These are phyloP conservation scores for Idaea dimidiata DNA, from an alignment of 2,888 invertebrate genomes.

Conservation along the genomic window DNA sequence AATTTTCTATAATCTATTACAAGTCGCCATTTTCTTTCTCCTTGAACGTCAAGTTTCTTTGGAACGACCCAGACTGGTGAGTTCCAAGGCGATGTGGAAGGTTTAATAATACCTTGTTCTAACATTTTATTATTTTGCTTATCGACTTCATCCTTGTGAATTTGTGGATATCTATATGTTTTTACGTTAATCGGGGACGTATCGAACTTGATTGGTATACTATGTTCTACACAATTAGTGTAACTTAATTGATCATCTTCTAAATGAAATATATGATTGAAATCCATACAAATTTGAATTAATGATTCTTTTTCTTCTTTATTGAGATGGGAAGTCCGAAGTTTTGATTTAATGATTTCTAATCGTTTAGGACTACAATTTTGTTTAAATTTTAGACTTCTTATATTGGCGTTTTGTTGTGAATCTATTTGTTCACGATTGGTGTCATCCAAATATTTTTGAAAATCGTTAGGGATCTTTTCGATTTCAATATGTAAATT, in stretches of 20 bases:
- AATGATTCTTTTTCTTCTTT: slow-evolving; percentile 35
- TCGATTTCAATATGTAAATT: too few species aligned
- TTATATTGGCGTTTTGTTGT: too few species aligned
- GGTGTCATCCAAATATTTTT: too few species aligned
- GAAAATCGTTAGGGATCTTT: too few species aligned
- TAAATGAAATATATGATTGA: slow-evolving; percentile 40
- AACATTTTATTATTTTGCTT: slow-evolving; percentile 23
- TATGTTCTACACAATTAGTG: slow-evolving; percentile 33
- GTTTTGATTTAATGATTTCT: too few species aligned
- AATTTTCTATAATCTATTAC: slow-evolving; percentile 26
- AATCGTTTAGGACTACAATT: too few species aligned
- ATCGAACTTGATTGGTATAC: slow-evolving; percentile 37
- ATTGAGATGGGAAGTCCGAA: slow-evolving; percentile 39
- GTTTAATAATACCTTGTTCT: slow-evolving; percentile 22
- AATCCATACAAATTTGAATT: slow-evolving; percentile 32
- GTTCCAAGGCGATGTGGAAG: slow-evolving; percentile 20
- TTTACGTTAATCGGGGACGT: slow-evolving; percentile 32
- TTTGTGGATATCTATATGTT: slow-evolving; percentile 26
- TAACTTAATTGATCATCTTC: slow-evolving; percentile 35
- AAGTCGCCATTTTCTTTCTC: slow-evolving; percentile 27
- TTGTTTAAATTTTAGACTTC: too few species aligned
- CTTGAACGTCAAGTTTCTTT: slow-evolving; percentile 19
- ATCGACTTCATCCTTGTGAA: slow-evolving; percentile 19
- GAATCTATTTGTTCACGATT: too few species aligned
- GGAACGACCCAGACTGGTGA: slow-evolving; percentile 30